Base-by-base conservation (phyloP, 2,888 invertebrate genomes). In the Exephanes ischioxanthus region DNA sequence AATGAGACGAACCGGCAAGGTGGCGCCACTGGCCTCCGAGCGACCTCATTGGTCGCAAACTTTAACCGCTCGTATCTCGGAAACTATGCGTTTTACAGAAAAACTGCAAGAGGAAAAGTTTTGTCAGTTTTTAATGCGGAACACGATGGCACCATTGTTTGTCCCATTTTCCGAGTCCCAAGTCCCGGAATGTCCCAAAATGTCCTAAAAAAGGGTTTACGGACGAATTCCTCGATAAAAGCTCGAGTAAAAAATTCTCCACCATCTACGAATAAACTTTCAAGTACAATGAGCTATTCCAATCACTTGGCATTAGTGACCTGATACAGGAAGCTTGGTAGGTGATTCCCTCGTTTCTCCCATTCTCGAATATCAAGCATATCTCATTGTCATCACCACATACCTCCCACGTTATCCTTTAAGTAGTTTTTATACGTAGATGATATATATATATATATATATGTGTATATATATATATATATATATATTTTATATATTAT, bases 281-380 rank as follows among this genome's bases (percentile, higher is more conserved):
- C 45, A 3, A 14, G 3, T 45, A 14, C 45, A 14, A 45, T 14
- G 45, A 45, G 1, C 45, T 14, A 14, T 45, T 45, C 45, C 14
- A 45, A 45, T 45, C 45, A 14, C 14, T 45, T 45, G 45, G 45
- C 82, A 79, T 68, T 78, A 66, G 82, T 73, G 71, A 85, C 78
- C 68, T 73, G 73, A 66, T 33, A 67, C 41, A 77, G 68, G 19
- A 77, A 80, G 80, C 76, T 78, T 68, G 30, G 61, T 6, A 30
- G 48, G 63, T 71, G 70, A 53, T 78, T 51, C n/a, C 30, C 11
- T 61, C 6, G 33, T 33, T 67, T 48, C 71, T 51, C 41, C 45
- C 63, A 53, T 41, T 78, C 82, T 66, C 55, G 63, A 71, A 73
- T 70, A 72, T 71, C 70, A 79, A 85, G 78, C 85, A 48, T 16